Conservation (phyloP, 2,888 invertebrate genomes). For the Heliconius charithonia region DNA sequence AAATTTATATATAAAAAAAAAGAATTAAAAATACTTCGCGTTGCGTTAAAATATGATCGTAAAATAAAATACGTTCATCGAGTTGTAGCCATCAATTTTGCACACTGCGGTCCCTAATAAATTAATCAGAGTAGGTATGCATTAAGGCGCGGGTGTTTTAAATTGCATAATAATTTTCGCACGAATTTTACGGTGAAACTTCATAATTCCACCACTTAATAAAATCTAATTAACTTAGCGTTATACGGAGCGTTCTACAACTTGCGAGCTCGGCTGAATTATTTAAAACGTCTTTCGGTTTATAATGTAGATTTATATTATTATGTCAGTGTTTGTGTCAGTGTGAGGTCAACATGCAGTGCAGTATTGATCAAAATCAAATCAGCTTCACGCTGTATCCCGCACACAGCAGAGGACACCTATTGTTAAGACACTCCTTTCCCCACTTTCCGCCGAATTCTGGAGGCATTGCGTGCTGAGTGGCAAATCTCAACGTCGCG, state of each 20-base stretch:
- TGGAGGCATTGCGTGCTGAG: too few species aligned
- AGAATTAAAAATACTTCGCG: conserved; percentile 25
- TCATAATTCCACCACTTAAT: conserved; percentile 61
- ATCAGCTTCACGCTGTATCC: too few species aligned
- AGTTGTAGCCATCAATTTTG: conserved; percentile 59
- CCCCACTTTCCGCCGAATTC: too few species aligned
- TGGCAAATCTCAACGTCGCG: too few species aligned
- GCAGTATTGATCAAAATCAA: too few species aligned
- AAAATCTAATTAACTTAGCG: conserved; percentile 40
- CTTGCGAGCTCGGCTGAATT: too few species aligned
- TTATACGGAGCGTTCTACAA: conserved; percentile 20
- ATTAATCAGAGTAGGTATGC: conserved; percentile 70
- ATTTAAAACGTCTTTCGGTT: too few species aligned
- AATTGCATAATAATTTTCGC: conserved; percentile 71
- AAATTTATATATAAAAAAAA: conserved; percentile 38
- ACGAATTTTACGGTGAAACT: conserved; percentile 59
- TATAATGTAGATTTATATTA: too few species aligned
- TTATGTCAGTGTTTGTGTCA: too few species aligned
- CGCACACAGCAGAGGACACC: too few species aligned
- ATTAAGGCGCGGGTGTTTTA: conserved; percentile 67
- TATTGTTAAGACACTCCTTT: too few species aligned
- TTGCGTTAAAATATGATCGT: conserved; percentile 43
- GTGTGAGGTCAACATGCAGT: too few species aligned
- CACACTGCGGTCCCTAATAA: conserved; percentile 69
- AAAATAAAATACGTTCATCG: conserved; percentile 48